These are phyloP conservation scores for Atopsyche davidsoni DNA, from an alignment of 1,140 invertebrate genomes.

Conservation along the genomic window DNA sequence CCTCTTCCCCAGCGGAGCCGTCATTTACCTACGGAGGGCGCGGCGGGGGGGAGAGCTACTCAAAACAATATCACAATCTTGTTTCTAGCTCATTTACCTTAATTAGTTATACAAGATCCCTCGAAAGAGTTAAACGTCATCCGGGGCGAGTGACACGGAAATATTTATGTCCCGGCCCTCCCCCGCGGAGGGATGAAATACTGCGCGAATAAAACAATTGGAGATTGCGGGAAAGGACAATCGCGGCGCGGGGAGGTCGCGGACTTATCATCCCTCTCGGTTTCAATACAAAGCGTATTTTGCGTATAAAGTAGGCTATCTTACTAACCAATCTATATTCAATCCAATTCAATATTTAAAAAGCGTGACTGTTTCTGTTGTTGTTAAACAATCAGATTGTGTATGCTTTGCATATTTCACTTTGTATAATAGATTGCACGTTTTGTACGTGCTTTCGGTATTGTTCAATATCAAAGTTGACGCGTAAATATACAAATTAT, in stretches of 20 bases:
- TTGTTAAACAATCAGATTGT: background rate
- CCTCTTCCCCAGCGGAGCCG: background rate
- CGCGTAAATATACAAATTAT: too few species aligned
- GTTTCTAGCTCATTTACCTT: constrained; percentile 32
- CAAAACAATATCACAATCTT: constrained; percentile 33
- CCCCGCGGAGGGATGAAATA: constrained; percentile 12
- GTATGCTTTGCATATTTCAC: background rate
- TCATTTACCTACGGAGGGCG: background rate
- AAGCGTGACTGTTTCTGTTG: background rate
- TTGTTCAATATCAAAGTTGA: too few species aligned
- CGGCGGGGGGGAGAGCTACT: constrained; percentile 12
- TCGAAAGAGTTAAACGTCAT: constrained; percentile 31
- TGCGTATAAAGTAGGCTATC: background rate
- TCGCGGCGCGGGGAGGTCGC: background rate
- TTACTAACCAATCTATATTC: background rate
- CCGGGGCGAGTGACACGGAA: constrained; percentile 25
- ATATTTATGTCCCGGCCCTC: constrained; percentile 24
- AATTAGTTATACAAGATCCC: constrained; percentile 31
- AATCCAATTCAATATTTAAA: background rate
- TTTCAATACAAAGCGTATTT: too few species aligned
- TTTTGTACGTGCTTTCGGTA: too few species aligned
- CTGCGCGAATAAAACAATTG: constrained; percentile 28
- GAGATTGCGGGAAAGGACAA: constrained; percentile 15
- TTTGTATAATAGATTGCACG: too few species aligned
- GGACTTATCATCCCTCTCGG: too few species aligned